Base-by-base conservation (phyloP, 1,140 invertebrate species). In the Drosophila rhopaloa region DNA sequence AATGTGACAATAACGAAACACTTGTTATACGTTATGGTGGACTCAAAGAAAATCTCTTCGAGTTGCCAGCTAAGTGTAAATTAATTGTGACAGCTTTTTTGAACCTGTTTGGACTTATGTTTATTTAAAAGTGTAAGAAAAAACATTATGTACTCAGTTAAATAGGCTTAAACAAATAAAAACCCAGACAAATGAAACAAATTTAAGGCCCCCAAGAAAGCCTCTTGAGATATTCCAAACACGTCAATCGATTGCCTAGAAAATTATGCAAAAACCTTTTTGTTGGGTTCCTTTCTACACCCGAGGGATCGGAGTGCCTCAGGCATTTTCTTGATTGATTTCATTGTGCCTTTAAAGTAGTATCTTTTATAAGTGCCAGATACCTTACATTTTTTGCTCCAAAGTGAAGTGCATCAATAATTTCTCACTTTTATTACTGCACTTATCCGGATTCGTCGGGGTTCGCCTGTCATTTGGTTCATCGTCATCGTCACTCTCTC, bases 371-470 rank as follows among this genome's bases (percentile, higher is more conserved):
- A 19, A 62, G 60, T 62, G 60, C 27, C 57, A 16, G 59, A 32
- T 60, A 43, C 13, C 32, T n/a, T 4, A 7, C 32, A 37, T 13
- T 14, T 44, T 53, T 53, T 14, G 19, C 5, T 19, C 32, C 5
- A 24, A 13, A 37, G 19, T 44, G 19, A 38, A 68, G 60, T 67
- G 65, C 60, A 66, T 53, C 60, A 54, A 67, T 68, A 68, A 68
- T 68, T 44, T 68, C 24, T 19, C 70, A 72, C 67, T 72, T 73
- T 73, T 73, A 73, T 73, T 59, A 72, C 56, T 72, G 70, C 67
- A 73, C 70, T 73, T 73, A 73, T 37, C 70, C 35, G 11, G 38
- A 10, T 38, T 29, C 48, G 38, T 41, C 35, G 35, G 38, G 38
- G 47, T 19, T 53, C 38, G 29, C 60, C 67, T 73, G 67, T 41